phyloP scores from a whole-genome alignment of 2,113 vertebrate species.

The Xenopus borealis region DNA sequence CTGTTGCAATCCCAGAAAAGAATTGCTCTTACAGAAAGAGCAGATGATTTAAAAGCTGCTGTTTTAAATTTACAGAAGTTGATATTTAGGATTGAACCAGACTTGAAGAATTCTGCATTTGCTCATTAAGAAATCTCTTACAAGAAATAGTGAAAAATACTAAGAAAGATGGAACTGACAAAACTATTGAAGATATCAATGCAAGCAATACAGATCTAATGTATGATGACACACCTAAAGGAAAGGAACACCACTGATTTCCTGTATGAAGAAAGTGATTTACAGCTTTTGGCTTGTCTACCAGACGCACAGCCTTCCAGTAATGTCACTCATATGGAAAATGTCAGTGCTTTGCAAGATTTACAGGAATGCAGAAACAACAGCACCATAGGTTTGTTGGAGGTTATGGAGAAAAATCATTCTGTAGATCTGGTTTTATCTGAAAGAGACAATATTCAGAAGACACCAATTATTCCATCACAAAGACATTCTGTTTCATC shows the following conservation, averaged over 20 bases:
- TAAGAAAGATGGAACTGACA: slow-evolving; percentile 15
- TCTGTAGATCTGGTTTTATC: background rate
- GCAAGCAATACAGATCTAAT: slow-evolving; percentile 57
- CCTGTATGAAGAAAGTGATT: slow-evolving; percentile 18
- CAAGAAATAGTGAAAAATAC: slow-evolving; percentile 4
- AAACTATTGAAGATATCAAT: slow-evolving; percentile 52
- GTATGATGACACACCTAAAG: slow-evolving; percentile 27
- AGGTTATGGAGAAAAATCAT: background rate
- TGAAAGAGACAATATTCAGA: background rate
- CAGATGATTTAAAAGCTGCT: slow-evolving; percentile 68
- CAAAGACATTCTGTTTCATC: background rate
- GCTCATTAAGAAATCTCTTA: slow-evolving; percentile 23
- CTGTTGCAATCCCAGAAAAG: slow-evolving; percentile 77
- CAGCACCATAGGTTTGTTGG: background rate
- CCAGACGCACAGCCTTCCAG: background rate
- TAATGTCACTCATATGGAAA: too few relatives aligned
- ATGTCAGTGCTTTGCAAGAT: background rate
- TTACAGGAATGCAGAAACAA: slow-evolving; percentile 1
- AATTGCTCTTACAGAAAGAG: slow-evolving; percentile 68
- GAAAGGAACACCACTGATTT: background rate
- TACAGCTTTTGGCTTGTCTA: background rate
- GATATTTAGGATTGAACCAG: slow-evolving; percentile 61
- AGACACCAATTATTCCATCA: background rate
- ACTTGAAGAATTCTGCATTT: slow-evolving; percentile 40
- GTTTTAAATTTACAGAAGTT: slow-evolving; percentile 69